Evolutionary conservation across 2,888 invertebrate genomes (phyloP), one percentile per base, ranked within the genome.

Genomic region (Andrena trimmerana): DNA sequence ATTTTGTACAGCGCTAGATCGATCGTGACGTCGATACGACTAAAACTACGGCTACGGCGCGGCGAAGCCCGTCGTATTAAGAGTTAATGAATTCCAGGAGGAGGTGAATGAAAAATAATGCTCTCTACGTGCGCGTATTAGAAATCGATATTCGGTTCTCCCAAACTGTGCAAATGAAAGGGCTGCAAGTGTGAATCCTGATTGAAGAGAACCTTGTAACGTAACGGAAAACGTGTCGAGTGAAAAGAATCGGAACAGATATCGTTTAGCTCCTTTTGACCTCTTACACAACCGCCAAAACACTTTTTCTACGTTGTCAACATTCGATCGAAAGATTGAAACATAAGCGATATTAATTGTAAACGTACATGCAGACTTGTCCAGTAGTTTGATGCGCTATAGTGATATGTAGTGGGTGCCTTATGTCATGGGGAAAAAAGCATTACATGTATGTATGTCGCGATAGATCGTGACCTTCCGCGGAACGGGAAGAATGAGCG

Each of bases 401-500:
- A 42, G 42, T 1, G 42, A 4, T 5, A 16, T 42, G 5, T 16
- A 42, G 16, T 1, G 16, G 42, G 4, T 16, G 42, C 16, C 42
- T 42, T 42, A 5, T 42, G 16, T 42, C 7, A 2, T n/a, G 3
- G 63, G 63, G 24, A 33, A 69, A 65, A 60, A 70, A 31, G 7
- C 54, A 42, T 42, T 20, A 74, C 20, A 59, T 50, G n/a, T 24
- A 24, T n/a, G 20, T 27, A 57, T 33, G 7, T 20, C 31, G 24
- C 24, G 4, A 65, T 73, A 50, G 52, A 57, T 62, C 52, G 63
- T 50, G 81, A 81, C 83, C 82, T 86, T 87, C 83, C 62, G 10
- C 48, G 50, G 29, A 20, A 36, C 24, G 63, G 80, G 70, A 74
- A 24, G 24, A 57, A 57, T 24, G 57, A 57, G 24, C 13, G 27